Conservation (phyloP, 2,113 vertebrate species). For the Lutjanus erythropterus region DNA sequence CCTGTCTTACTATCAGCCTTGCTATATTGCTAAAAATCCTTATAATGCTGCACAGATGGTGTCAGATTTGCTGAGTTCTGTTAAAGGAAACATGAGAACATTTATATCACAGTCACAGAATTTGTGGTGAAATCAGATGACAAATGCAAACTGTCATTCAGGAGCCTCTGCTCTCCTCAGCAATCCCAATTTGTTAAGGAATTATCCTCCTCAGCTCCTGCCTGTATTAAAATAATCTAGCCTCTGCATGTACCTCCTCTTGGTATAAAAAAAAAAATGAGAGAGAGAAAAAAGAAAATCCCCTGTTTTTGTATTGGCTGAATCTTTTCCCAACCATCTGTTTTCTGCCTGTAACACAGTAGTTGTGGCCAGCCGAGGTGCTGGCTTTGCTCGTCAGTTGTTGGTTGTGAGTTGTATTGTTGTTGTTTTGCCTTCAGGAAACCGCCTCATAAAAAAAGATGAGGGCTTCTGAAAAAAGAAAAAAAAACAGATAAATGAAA, state of each 20-base stretch:
- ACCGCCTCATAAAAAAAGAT: slow-evolving; percentile 59
- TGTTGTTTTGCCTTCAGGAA: slow-evolving; percentile 64
- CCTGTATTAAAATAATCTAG: slow-evolving; percentile 50
- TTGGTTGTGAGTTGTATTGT: slow-evolving; percentile 54
- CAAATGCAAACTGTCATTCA: slow-evolving; percentile 38
- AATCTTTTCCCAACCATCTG: slow-evolving; percentile 67
- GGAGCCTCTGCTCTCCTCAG: slow-evolving; percentile 32
- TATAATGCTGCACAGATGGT: too few relatives aligned
- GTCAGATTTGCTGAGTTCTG: neutral
- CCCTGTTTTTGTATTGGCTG: slow-evolving; percentile 59
- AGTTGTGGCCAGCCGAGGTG: slow-evolving; percentile 40
- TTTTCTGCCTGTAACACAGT: slow-evolving; percentile 41
- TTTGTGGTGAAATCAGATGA: slow-evolving; percentile 34
- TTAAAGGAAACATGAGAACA: slow-evolving; percentile 32
- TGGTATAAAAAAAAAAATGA: slow-evolving; percentile 18
- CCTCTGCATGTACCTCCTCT: slow-evolving; percentile 33
- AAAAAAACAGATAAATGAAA: slow-evolving; percentile 49
- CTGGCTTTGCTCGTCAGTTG: slow-evolving; percentile 45
- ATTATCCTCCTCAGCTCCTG: slow-evolving; percentile 38
- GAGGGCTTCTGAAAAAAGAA: slow-evolving; percentile 36
- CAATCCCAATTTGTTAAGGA: slow-evolving; percentile 50
- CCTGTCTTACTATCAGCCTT: neutral
- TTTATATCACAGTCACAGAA: slow-evolving; percentile 30
- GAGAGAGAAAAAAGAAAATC: slow-evolving; percentile 57
- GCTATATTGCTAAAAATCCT: neutral